Conservation (phyloP, 2,888 invertebrate species). For the Microplitis manilae region DNA sequence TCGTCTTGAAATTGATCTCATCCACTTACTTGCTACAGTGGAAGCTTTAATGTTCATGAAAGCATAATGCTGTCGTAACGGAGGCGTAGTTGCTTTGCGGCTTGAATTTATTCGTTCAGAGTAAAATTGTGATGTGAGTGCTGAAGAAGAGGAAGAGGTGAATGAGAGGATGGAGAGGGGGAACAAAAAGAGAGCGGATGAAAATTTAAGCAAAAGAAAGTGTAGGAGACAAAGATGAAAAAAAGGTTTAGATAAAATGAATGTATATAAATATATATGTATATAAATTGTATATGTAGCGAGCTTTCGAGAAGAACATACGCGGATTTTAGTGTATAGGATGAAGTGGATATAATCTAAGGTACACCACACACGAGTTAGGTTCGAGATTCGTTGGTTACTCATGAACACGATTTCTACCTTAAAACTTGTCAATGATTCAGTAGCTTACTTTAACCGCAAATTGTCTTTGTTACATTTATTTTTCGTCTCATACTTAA, state of each 20-base stretch:
- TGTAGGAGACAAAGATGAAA: background rate
- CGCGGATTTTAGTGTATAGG: slow-evolving; percentile 30
- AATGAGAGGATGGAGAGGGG: slow-evolving; percentile 5
- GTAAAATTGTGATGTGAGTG: slow-evolving; percentile 47
- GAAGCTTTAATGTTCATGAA: slow-evolving; percentile 53
- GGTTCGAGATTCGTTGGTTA: slow-evolving; percentile 40
- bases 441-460: slow-evolving; percentile 53
- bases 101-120: slow-evolving; percentile 46
- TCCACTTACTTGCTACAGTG: slow-evolving; percentile 49
- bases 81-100: slow-evolving; percentile 40
- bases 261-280: slow-evolving; percentile 20
- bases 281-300: slow-evolving; percentile 11
- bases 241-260: background rate
- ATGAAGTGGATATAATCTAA: slow-evolving; percentile 59
- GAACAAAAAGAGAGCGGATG: background rate
- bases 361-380: slow-evolving; percentile 46
- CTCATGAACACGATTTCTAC: slow-evolving; percentile 65
- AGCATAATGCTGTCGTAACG: slow-evolving; percentile 53
- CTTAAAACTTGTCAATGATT: slow-evolving; percentile 66
- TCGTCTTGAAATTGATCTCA: slow-evolving; percentile 49
- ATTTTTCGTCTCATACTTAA: background rate
- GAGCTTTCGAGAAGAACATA: slow-evolving; percentile 29
- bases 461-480: slow-evolving; percentile 43
- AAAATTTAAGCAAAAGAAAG: background rate
- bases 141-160: slow-evolving; percentile 17